Evolutionary conservation across 2,113 vertebrate genomes (phyloP).

Genomic region (Tragelaphus strepsiceros): DNA sequence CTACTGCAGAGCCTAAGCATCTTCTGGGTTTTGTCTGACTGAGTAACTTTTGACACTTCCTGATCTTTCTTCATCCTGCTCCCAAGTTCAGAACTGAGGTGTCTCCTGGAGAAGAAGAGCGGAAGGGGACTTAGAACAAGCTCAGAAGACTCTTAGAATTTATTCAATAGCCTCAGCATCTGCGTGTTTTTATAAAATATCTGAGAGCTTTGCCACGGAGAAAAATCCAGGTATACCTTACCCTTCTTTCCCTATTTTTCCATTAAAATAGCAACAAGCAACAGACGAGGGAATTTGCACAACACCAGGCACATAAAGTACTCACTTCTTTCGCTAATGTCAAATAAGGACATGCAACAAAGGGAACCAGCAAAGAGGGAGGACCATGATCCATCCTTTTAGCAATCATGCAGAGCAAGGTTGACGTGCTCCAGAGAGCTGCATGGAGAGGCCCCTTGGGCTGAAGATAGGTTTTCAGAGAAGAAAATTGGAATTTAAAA

Average conservation of each 20-base stretch:
- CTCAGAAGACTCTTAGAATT: not conserved
- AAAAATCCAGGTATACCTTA: not conserved
- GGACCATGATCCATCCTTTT: fast-evolving
- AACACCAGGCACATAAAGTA: not conserved
- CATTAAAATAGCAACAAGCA: not conserved
- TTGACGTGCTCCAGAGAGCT: not conserved
- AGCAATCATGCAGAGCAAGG: not conserved
- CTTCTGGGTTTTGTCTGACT: not conserved
- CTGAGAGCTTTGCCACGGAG: not conserved
- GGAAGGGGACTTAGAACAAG: not conserved
- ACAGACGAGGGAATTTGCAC: not conserved
- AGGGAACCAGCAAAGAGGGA: not conserved
- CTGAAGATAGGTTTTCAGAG: not conserved
- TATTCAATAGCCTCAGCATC: not conserved
- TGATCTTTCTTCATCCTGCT: not conserved
- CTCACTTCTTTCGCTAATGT: not conserved
- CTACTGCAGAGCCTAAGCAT: not conserved
- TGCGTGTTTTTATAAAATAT: not conserved
- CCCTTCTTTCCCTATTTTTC: not conserved
- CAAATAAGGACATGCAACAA: fast-evolving
- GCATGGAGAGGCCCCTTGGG: not conserved
- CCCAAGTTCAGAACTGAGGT: not conserved
- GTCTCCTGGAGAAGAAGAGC: not conserved
- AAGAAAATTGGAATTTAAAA: not conserved
- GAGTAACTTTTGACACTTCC: not conserved